Base-by-base conservation (phyloP, 2,797 vertebrate genomes). In the Ispidina picta region DNA sequence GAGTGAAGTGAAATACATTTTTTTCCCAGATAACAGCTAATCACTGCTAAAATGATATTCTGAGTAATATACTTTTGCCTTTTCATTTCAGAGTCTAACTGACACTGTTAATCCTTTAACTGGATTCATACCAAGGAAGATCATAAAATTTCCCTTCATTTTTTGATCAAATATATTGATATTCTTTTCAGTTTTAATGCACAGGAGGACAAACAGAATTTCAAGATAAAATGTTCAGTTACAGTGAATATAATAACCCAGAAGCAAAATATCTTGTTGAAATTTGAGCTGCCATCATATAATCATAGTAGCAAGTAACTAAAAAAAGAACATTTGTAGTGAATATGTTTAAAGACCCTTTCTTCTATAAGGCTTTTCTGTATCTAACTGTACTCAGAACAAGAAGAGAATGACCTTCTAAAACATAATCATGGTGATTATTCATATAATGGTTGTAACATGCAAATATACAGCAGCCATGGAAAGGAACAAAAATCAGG, bases 401-500 rank as follows among this genome's bases (percentile, higher is more conserved):
- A 78, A 84, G 52, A 94, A 89, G 81, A 58, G 88, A 95, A 93
- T 81, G 92, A 93, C 72, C 73, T 94, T 96, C 73, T 91, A 86
- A 96, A 88, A 97, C 93, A 91, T 94, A 62, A 93, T 77, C 64
- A 70, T 4, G 39, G 55, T 66, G 85, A 95, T 96, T 88, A 92
- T 56, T 83, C 75, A 59, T 41, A 43, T 76, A 94, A 95, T 77
- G 88, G 86, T 22, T 76, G 44, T 28, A 86, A 82, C 55, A 97
- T 90, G 87, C 72, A 96, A 95, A 90, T 93, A 92, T 69, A 95
- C 6, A 88, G 66, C 82, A 96, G 84, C 41, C 64, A 39, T 56
- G 95, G 33, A 74, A 93, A 89, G 18, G 77, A 92, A 93, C 64
- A 92, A 92, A 90, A 81, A 93, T 59, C 78, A 97, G 96, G 97